phyloP scores from a whole-genome alignment of 2,797 vertebrate species.

The Dendrocincla tyrannina region DNA sequence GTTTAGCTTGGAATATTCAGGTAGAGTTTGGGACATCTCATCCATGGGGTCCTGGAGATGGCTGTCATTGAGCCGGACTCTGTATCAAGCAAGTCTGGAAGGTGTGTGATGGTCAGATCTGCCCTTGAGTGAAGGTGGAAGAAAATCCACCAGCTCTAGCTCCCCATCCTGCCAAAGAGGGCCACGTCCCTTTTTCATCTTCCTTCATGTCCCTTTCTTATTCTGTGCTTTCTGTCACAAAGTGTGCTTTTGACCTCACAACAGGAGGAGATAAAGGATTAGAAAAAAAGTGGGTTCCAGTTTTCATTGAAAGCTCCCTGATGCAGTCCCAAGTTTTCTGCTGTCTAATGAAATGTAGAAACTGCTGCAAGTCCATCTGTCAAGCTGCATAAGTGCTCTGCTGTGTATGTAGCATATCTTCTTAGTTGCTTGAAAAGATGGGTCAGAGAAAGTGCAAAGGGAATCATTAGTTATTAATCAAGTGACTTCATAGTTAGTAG shows the following conservation, averaged over 20 bases:
- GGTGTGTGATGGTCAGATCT: neutral
- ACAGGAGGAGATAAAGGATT: neutral
- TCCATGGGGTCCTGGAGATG: neutral
- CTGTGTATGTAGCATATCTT: neutral
- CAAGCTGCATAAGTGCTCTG: neutral
- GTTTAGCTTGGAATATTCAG: neutral
- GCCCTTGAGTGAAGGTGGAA: neutral
- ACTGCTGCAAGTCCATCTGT: neutral
- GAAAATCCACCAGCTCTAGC: neutral
- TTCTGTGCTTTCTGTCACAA: neutral
- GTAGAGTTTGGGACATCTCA: neutral
- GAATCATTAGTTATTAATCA: neutral
- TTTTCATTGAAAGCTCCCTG: neutral
- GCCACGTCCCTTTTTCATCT: neutral
- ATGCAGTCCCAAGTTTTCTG: neutral
- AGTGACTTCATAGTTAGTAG: neutral
- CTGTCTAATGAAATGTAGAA: neutral
- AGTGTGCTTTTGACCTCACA: neutral
- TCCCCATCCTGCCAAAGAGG: neutral
- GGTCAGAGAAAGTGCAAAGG: neutral
- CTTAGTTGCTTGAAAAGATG: neutral
- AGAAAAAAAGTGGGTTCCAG: neutral
- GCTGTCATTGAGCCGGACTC: neutral
- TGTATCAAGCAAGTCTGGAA: neutral
- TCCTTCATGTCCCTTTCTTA: neutral